Evolutionary conservation across 2,113 vertebrate species (phyloP).

Genomic region (Tragelaphus scriptus): DNA sequence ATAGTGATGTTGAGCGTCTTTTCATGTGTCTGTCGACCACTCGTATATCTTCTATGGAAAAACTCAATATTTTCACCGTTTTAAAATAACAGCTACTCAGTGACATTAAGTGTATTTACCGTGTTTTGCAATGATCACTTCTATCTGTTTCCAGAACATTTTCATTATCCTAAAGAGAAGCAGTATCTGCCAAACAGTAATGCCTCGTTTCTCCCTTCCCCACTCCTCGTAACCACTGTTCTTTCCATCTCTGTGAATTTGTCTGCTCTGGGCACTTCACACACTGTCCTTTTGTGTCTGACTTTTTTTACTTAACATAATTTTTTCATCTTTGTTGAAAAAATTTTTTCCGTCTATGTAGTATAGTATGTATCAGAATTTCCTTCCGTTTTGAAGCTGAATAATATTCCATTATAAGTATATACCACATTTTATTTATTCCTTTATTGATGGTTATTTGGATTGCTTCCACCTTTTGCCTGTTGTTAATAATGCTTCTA

Average conservation of each 20-base stretch:
- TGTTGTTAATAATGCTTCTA: neutral
- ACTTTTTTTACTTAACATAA: neutral
- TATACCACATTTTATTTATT: neutral
- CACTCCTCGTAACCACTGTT: neutral
- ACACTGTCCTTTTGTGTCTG: neutral
- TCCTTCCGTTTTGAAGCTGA: neutral
- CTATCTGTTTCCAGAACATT: neutral
- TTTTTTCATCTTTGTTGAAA: neutral
- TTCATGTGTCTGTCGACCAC: neutral
- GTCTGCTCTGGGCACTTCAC: neutral
- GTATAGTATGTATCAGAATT: neutral
- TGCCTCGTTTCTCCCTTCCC: neutral
- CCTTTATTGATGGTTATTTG: neutral
- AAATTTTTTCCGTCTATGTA: neutral
- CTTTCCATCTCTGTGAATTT: neutral
- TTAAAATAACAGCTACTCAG: neutral
- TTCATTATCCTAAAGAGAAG: neutral
- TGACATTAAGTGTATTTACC: neutral
- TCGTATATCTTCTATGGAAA: neutral
- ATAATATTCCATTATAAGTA: neutral
- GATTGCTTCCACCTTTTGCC: neutral
- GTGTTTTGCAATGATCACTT: neutral
- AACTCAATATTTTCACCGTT: neutral
- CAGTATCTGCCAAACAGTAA: neutral
- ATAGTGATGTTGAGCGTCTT: neutral